Percentiles rank a stretch among this genome's conserved stretches.
Conservation (phyloP, 64 coral and sea anemone species). For the Montipora sp. region DNA sequence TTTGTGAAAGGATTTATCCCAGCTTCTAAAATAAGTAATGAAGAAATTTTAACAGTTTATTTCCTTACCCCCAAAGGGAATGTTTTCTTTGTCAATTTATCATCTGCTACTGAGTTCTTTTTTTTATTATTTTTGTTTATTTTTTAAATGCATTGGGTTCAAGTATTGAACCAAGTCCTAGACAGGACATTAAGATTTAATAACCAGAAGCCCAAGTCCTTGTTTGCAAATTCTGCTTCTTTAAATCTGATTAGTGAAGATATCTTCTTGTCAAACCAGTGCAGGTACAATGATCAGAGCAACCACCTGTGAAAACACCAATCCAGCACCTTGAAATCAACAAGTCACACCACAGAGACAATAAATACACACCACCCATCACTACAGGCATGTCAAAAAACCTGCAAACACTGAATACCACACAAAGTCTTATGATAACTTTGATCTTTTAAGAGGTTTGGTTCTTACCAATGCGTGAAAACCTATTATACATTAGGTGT, state of each 20-base stretch:
- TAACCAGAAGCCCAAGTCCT: constrained; percentile 31
- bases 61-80: neutral
- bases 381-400: neutral
- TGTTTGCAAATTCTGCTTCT: constrained; percentile 40
- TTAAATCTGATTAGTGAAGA: constrained; percentile 47
- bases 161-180: constrained; percentile 41
- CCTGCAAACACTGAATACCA: neutral
- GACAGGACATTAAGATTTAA: constrained; percentile 50
- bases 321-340: neutral
- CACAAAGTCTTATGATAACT: neutral
- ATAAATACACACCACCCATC: neutral
- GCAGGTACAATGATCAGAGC: constrained; percentile 33
- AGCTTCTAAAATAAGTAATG: neutral
- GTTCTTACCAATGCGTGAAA: neutral
- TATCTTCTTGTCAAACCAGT: constrained; percentile 42
- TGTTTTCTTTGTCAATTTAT: neutral
- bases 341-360: neutral
- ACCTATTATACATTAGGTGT: neutral
- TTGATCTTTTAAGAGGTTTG: neutral
- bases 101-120: neutral
- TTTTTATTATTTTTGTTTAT: constrained; percentile 10
- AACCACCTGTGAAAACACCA: neutral
- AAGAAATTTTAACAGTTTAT: constrained; percentile 13
- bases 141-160: constrained; percentile 1
- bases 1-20: constrained; percentile 22